Base-by-base conservation (phyloP, 2,113 vertebrate species). In the Perognathus longimembris region DNA sequence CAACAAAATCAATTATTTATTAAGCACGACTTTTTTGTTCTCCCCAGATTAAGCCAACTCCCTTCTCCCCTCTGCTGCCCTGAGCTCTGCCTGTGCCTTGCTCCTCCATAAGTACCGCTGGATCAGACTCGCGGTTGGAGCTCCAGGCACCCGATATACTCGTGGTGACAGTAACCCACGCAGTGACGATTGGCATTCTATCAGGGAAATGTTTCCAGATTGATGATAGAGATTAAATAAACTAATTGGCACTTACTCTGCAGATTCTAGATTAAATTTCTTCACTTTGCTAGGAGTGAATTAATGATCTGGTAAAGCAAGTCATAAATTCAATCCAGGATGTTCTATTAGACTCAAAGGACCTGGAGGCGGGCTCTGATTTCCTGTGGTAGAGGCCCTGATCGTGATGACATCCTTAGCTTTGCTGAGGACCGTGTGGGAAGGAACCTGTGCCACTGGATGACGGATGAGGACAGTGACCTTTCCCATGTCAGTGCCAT, bases 151-250 rank as follows among this genome's bases (percentile, higher is more conserved):
- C n/a, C n/a, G n/a, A n/a, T n/a, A n/a, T n/a, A n/a, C n/a, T n/a
- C n/a, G n/a, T n/a, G n/a, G n/a, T 8, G 9, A 45, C 12, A 12
- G 45, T 11, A 45, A 45, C 45, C 45, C 9, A 12, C 12, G 12
- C 45, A 45, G 45, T 45, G 12, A 45, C 9, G 12, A 12, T 45
- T 12, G 12, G 45, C 45, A 45, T 12, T 45, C 9, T 45, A 45
- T 45, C 45, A 45, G 45, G 15, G 15, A 54, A 54, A 54, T 54
- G 50, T 36, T 22, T n/a, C 34, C n/a, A 74, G 61, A 89, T 54
- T 74, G 18, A 61, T 40, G 61, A 61, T 3, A 79, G 6, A 91
- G 11, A 93, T 80, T 89, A 83, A 89, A 22, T 91, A 11, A 71
- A 61, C 26, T 81, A 83, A 85, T 77, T 42, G 0, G 11, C 61